phyloP scores from a whole-genome alignment of 2,113 vertebrate genomes.

The Pseudopipra pipra region DNA sequence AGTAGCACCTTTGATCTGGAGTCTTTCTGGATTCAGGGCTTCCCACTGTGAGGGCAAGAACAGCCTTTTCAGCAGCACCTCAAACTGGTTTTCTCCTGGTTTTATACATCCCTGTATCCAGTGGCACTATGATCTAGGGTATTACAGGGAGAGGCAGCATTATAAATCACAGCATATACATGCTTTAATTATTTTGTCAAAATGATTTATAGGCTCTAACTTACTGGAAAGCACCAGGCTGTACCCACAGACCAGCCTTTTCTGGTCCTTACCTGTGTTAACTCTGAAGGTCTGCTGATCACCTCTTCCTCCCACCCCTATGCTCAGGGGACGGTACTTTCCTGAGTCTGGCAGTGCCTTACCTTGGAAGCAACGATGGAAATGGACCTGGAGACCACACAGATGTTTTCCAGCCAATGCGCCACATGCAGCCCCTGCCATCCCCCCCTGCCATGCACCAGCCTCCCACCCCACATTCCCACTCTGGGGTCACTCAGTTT shows the following conservation, averaged over 20 bases:
- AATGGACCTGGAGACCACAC: neutral
- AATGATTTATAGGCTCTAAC: conserved; percentile 25
- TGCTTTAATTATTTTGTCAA: conserved; percentile 64
- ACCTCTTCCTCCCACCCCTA: neutral
- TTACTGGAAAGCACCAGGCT: conserved; percentile 15
- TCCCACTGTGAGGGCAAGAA: accelerated
- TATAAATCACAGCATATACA: conserved; percentile 14
- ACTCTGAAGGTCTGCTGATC: neutral
- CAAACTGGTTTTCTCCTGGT: neutral
- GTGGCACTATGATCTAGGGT: neutral
- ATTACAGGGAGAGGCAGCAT: neutral
- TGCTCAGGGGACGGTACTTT: neutral
- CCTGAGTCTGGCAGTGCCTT: neutral
- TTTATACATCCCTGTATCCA: neutral
- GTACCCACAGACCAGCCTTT: neutral
- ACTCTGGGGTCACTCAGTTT: neutral
- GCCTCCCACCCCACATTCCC: neutral
- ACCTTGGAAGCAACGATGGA: accelerated
- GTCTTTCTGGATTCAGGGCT: neutral
- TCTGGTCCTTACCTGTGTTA: neutral
- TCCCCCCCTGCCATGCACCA: accelerated
- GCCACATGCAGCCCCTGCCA: neutral
- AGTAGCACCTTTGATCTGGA: neutral
- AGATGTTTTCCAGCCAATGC: neutral
- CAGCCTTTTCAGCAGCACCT: neutral